Percentiles rank a stretch among this genome's conserved stretches.
phyloP scores from a whole-genome alignment of 1,140 invertebrate genomes.

The Drosophila littoralis region DNA sequence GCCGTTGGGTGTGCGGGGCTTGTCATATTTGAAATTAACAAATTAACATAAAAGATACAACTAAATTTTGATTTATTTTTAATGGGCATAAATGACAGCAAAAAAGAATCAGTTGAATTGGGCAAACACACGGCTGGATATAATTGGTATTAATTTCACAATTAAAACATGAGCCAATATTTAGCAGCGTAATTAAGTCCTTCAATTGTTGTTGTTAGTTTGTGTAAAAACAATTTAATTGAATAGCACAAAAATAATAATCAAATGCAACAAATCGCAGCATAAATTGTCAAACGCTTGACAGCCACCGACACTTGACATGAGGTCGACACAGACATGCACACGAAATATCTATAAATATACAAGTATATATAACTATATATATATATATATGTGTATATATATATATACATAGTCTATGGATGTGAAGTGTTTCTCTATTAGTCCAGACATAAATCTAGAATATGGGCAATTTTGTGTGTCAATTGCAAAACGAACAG shows the following conservation, averaged over 20 bases:
- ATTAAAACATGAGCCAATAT: slow-evolving; percentile 47
- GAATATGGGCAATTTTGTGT: slow-evolving; percentile 22
- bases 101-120: slow-evolving; percentile 32
- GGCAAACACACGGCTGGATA: slow-evolving; percentile 40
- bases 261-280: slow-evolving; percentile 43
- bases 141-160: slow-evolving; percentile 74
- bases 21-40: no score
- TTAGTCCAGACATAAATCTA: slow-evolving; percentile 16
- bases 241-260: slow-evolving; percentile 30
- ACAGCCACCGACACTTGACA: slow-evolving; percentile 38
- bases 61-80: no score
- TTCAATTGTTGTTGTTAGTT: slow-evolving; percentile 17
- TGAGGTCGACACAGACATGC: neutral
- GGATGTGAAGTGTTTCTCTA: neutral
- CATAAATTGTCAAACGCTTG: slow-evolving; percentile 55
- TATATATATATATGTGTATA: no score
- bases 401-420: no score
- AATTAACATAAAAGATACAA: no score
- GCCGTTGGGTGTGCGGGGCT: no score
- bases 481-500: slow-evolving; percentile 8
- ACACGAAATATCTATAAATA: neutral
- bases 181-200: slow-evolving; percentile 17
- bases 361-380: neutral
- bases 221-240: slow-evolving; percentile 47
- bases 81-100: no score